Percentiles rank a stretch among this genome's conserved stretches.
These are phyloP conservation scores for Tachina fera DNA, from an alignment of 2,888 invertebrate species.

Conservation along the genomic window DNA sequence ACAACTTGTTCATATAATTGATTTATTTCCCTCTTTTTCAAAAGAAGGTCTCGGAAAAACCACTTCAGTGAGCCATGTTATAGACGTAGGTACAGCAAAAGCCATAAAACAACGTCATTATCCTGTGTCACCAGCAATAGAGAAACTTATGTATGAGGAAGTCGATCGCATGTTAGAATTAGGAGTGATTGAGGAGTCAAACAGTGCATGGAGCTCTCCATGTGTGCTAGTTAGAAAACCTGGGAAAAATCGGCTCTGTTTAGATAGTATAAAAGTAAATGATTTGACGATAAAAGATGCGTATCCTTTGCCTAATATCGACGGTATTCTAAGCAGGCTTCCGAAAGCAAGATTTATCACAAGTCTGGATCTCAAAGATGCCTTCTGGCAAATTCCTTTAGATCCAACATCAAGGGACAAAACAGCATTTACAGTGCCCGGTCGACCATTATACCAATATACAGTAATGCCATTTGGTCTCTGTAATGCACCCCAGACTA, in stretches of 20 bases:
- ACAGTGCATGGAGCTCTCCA: constrained; percentile 58
- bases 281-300: too few relatives aligned
- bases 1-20: neutral
- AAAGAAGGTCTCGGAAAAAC: constrained; percentile 66
- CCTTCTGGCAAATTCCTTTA: too few relatives aligned
- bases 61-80: constrained; percentile 54
- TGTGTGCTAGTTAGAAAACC: constrained; percentile 39
- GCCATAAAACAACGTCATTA: constrained; percentile 71
- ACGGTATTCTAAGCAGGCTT: too few relatives aligned
- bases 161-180: constrained; percentile 76
- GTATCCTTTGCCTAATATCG: too few relatives aligned
- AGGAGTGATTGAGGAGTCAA: constrained; percentile 51
- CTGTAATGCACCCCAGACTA: constrained; percentile 11
- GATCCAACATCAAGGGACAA: too few relatives aligned
- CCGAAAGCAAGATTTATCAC: too few relatives aligned
- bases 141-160: constrained; percentile 70
- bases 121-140: constrained; percentile 52
- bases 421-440: neutral
- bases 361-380: too few relatives aligned
- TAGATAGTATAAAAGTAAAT: constrained; percentile 45
- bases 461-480: neutral
- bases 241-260: neutral
- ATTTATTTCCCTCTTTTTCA: constrained; percentile 60
- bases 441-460: neutral
- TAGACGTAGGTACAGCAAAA: constrained; percentile 62